Evolutionary conservation across 2,113 vertebrate genomes (phyloP).

Genomic region (Prinia subflava): DNA sequence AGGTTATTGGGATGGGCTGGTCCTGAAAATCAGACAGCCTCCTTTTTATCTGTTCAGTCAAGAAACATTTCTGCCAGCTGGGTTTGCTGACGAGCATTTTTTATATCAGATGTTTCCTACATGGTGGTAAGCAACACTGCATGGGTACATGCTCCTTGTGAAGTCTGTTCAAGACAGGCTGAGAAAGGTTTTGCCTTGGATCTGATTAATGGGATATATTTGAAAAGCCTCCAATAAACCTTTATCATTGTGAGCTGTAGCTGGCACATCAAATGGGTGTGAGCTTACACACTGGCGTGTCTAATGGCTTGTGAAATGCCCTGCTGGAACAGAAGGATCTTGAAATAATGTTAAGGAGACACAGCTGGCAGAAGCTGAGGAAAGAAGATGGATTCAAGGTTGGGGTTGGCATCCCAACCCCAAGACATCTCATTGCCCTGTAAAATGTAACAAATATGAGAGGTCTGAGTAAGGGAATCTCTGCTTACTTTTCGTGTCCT

Average conservation of each 20-base stretch:
- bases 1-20: neutral
- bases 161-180: neutral
- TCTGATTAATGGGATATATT: neutral
- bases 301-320: neutral
- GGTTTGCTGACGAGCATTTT: neutral
- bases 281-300: neutral
- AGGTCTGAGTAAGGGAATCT: neutral
- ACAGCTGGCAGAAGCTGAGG: neutral
- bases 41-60: neutral
- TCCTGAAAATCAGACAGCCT: neutral
- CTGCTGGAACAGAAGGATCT: neutral
- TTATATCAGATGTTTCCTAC: neutral
- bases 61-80: neutral
- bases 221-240: constrained; percentile 17
- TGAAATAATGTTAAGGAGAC: constrained; percentile 36
- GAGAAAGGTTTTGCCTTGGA: neutral
- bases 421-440: neutral
- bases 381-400: neutral
- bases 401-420: neutral
- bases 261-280: neutral
- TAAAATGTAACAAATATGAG: neutral
- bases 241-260: neutral
- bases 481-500: neutral
- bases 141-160: neutral
- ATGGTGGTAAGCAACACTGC: neutral